A percentile compares a stretch with the other conserved stretches of the same genome.
These are phyloP conservation scores for Chaetogeoica ovagalla DNA, from an alignment of 2,888 invertebrate genomes.

Conservation along the genomic window DNA sequence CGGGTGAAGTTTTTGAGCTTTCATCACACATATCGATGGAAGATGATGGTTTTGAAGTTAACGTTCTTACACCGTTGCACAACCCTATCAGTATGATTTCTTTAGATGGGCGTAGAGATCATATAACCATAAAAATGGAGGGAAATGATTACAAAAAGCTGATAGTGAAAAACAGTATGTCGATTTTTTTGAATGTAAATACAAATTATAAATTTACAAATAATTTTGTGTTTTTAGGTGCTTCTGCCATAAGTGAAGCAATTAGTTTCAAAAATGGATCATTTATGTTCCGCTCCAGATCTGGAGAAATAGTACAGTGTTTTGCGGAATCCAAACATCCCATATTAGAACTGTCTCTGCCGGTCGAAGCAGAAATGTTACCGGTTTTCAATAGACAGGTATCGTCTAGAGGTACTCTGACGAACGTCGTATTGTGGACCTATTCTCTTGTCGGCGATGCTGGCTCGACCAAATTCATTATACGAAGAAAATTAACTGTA, in stretches of 20 bases:
- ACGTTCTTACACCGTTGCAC: constrained; percentile 65
- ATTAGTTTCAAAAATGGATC: constrained; percentile 79
- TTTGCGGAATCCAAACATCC: constrained; percentile 82
- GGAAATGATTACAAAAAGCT: constrained; percentile 68
- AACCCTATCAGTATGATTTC: constrained; percentile 53
- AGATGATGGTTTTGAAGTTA: constrained; percentile 75
- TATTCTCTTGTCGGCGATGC: constrained; percentile 84
- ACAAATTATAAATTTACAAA: not conserved
- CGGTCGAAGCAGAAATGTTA: constrained; percentile 86
- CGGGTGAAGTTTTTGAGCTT: constrained; percentile 84
- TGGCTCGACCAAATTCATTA: constrained; percentile 75
- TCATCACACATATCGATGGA: constrained; percentile 73
- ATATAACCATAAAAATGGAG: constrained; percentile 56
- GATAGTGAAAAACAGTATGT: constrained; percentile 68
- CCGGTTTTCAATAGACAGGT: constrained; percentile 87
- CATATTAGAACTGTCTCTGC: constrained; percentile 77
- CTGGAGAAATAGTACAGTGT: constrained; percentile 74
- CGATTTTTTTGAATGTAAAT: not conserved
- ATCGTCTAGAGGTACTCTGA: constrained; percentile 72
- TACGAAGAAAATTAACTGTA: constrained; percentile 62
- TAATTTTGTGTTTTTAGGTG: constrained; percentile 6
- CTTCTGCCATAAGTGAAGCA: constrained; percentile 40
- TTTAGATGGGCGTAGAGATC: constrained; percentile 39
- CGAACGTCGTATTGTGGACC: constrained; percentile 78
- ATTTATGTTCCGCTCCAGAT: constrained; percentile 72